Evolutionary conservation across 2,797 vertebrate genomes (phyloP), one percentile per base, ranked within the genome.

Genomic region (Odontamblyopus rebecca): DNA sequence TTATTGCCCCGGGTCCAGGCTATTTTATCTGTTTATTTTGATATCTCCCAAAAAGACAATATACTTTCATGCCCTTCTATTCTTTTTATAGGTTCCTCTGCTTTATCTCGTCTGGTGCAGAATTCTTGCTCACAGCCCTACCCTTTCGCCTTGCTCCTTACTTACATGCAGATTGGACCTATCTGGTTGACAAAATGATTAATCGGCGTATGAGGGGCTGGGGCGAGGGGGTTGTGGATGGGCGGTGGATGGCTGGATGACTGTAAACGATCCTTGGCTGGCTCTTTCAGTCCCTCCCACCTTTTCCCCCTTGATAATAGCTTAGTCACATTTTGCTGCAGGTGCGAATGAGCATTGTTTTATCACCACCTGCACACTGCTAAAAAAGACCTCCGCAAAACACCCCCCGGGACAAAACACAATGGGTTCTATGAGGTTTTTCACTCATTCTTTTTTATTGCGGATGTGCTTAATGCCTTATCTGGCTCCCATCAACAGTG

Each of bases 81-180:
- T 6, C 56, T 57, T 18, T 38, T 68, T 54, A n/a, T 65, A 68
- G 75, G 82, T 74, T 57, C 32, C 26, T 18, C 15, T 6, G 67
- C 51, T 74, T 80, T 86, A 84, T 86, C 85, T 88, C 82, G 72
- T 72, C 68, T 68, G 64, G 81, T 67, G 87, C 89, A 89, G 88
- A 76, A 71, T 70, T 80, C 69, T 80, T 83, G 71, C 80, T 72
- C 78, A 79, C 79, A 68, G 70, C 85, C 75, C 72, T 75, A 69
- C 82, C 83, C 86, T 51, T 76, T 81, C 73, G 68, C 75, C 68
- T 85, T 62, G 30, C 18, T 9, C 61, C 76, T 23, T 81, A 75
- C 75, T 82, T 80, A 86, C 85, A 91, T 90, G 86, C 85, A 92
- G 89, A 92, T 92, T 91, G 88, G 88, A 86, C 89, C 83, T 84